A percentile compares a stretch with the other conserved stretches of the same genome.
Conservation (phyloP, 2,888 invertebrate genomes). For the Ornithoptera priamus region DNA sequence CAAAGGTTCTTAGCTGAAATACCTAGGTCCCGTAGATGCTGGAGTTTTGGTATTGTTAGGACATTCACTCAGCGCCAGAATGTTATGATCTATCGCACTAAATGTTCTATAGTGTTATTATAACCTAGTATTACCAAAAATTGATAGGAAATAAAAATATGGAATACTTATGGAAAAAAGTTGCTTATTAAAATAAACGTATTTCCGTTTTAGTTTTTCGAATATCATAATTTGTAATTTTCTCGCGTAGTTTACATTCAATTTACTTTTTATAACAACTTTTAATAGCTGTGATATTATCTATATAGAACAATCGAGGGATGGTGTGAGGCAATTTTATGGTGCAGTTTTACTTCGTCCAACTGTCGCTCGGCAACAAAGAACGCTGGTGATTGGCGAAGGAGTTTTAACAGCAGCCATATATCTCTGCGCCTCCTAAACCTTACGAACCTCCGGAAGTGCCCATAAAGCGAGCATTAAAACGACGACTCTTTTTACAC, state of each 20-base stretch:
- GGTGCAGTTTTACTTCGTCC: constrained; percentile 39
- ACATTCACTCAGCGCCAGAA: too few relatives aligned
- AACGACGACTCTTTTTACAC: constrained; percentile 78
- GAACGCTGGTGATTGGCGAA: constrained; percentile 54
- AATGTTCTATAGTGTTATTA: too few relatives aligned
- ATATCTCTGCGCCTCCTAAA: constrained; percentile 66
- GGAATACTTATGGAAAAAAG: background rate
- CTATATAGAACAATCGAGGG: constrained; percentile 35
- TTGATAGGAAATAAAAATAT: too few relatives aligned
- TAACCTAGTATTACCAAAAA: too few relatives aligned
- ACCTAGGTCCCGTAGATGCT: background rate
- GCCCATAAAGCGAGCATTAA: constrained; percentile 77
- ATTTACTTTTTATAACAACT: background rate
- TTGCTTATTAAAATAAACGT: background rate
- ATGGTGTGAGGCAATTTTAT: constrained; percentile 42
- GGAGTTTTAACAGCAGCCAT: constrained; percentile 62
- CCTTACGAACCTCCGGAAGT: constrained; percentile 70
- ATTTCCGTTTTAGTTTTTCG: background rate
- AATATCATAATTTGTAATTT: background rate
- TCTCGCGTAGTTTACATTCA: background rate
- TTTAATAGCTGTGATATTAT: background rate
- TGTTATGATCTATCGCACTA: too few relatives aligned
- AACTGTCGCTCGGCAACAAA: constrained; percentile 48
- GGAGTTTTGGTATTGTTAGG: background rate
- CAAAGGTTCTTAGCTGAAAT: background rate